Evolutionary conservation across 53 echinoderm and acorn worm species (phyloP).

Genomic region (Patiria pectinifera): DNA sequence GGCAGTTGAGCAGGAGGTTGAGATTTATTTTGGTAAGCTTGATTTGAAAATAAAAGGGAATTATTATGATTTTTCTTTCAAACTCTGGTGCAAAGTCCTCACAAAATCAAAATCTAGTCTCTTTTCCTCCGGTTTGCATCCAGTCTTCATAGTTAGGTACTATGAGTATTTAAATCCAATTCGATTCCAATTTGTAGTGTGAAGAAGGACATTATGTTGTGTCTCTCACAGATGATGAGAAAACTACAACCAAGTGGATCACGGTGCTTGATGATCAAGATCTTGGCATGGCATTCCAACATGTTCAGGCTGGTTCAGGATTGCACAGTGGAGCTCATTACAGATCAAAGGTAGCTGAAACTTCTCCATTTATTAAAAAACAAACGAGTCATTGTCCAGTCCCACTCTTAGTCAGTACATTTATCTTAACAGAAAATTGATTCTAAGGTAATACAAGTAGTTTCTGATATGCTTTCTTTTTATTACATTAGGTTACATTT

Average conservation of each 20-base stretch:
- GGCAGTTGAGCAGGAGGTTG: slow-evolving; percentile 50
- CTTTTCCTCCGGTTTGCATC: too few species aligned
- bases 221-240: neutral
- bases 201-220: neutral
- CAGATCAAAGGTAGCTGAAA: slow-evolving; percentile 42
- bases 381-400: too few species aligned
- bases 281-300: slow-evolving; percentile 43
- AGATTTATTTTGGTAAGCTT: slow-evolving; percentile 4
- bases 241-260: neutral
- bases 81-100: too few species aligned
- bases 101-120: too few species aligned
- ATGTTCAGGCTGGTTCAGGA: neutral
- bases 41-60: too few species aligned
- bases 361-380: too few species aligned
- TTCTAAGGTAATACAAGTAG: neutral
- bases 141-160: too few species aligned
- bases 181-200: too few species aligned
- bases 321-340: slow-evolving; percentile 44
- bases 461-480: neutral
- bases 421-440: neutral
- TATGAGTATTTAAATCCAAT: too few species aligned
- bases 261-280: slow-evolving; percentile 13
- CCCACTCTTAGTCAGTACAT: too few species aligned
- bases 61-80: too few species aligned
- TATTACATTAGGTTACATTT: slow-evolving; percentile 7